phyloP scores from a whole-genome alignment of 2,113 vertebrate species.

The Pluvianellus socialis region DNA sequence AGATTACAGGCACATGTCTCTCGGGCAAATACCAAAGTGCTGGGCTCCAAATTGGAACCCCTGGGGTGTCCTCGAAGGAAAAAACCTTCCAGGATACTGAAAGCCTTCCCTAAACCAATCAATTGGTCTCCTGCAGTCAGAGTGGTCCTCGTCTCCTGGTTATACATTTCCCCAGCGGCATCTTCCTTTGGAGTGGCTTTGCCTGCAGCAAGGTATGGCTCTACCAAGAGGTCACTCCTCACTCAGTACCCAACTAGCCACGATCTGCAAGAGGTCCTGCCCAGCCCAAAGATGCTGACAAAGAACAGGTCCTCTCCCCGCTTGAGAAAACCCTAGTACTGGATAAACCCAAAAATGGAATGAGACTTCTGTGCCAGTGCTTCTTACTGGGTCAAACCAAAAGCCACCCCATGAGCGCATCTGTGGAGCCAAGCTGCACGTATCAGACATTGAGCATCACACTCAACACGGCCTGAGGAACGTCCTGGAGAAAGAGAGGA shows the following conservation, averaged over 20 bases:
- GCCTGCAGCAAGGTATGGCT: rapidly evolving
- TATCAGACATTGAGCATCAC: background rate
- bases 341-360: background rate
- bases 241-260: background rate
- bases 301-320: background rate
- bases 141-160: background rate
- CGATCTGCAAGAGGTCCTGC: background rate
- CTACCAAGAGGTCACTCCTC: background rate
- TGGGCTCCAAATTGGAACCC: rapidly evolving
- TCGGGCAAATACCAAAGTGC: background rate
- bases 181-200: background rate
- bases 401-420: background rate
- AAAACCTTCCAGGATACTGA: background rate
- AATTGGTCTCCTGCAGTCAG: background rate
- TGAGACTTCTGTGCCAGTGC: background rate
- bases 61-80: background rate
- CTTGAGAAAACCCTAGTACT: background rate
- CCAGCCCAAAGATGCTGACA: background rate
- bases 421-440: too few relatives aligned
- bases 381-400: background rate
- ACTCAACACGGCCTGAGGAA: background rate
- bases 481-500: background rate
- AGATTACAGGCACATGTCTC: background rate
- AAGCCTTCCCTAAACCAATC: background rate
- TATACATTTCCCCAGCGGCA: background rate